Percentiles rank a stretch among this genome's conserved stretches.
These are phyloP conservation scores for Whitmania pigra DNA, from an alignment of 1,140 invertebrate genomes.

Conservation along the genomic window DNA sequence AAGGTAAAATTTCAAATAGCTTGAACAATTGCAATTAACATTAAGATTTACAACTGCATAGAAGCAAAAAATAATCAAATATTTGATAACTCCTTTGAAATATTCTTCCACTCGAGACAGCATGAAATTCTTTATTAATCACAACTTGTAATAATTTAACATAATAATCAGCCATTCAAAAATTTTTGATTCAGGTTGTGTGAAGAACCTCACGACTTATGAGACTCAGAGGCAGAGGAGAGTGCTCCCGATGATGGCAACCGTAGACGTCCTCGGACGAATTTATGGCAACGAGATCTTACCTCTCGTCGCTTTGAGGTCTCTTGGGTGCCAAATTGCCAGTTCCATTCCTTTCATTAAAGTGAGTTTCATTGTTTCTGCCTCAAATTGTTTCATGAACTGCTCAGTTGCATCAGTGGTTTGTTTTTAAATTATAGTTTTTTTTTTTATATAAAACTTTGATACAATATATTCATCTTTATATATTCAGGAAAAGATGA, in stretches of 20 bases:
- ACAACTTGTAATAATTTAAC: no score
- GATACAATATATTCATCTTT: conserved; percentile 1
- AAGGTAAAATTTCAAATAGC: no score
- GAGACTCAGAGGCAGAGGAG: conserved; percentile 69
- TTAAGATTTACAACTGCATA: no score
- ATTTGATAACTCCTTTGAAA: no score
- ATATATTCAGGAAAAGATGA: conserved; percentile 16
- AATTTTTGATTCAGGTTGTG: conserved; percentile 33
- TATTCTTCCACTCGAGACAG: no score
- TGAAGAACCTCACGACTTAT: conserved; percentile 60
- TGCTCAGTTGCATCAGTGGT: background rate
- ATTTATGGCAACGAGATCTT: conserved; percentile 64
- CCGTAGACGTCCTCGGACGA: conserved; percentile 71
- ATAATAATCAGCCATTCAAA: no score
- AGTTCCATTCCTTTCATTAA: conserved; percentile 68
- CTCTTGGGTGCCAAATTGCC: conserved; percentile 69
- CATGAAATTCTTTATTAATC: no score
- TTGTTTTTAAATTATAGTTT: background rate
- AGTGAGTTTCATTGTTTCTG: conserved; percentile 42
- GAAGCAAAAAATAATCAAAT: no score
- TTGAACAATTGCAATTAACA: no score
- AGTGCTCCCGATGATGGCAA: conserved; percentile 73
- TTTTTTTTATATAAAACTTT: background rate
- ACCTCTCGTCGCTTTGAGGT: conserved; percentile 66
- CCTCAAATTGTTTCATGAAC: background rate